Evolutionary conservation across 2,113 vertebrate species (phyloP), one percentile per base, ranked within the genome.

Genomic region (Copsychus sechellarum): DNA sequence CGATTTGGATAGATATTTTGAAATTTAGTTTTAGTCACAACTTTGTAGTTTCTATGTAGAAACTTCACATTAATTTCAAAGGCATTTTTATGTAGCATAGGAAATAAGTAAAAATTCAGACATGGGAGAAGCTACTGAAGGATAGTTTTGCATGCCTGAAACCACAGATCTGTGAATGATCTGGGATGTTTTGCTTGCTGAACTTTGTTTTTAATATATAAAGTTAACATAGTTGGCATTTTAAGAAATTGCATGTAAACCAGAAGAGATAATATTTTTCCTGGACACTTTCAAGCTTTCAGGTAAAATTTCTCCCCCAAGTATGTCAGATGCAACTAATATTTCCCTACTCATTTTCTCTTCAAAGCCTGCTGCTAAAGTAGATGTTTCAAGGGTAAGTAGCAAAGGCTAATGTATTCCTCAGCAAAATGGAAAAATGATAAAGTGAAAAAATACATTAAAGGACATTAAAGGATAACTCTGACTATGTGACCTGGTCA

Each of bases 331-430:
- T 87, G 88, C 72, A 94, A 65, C 88, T 95, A 83, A 54, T 79
- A 43, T 80, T 91, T 53, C 36, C 40, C 33, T 95, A 34, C 86
- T 94, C 86, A 85, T 96, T 96, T 96, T 94, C 76, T 86, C 67
- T 91, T 96, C 77, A 82, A 94, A 96, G 70, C 34, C 69, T 84
- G 77, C 65, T 95, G 69, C 85, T 83, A 88, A 96, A 96, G 86
- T 93, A 93, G 77, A 88, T 96, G 67, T 93, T 96, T 95, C 86
- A 90, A 97, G 92, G 74, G 86, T 91, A 94, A 91, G 66, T 84
- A 93, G 74, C 91, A 97, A 97, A 97, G 92, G 94, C 93, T 98
- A 98, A 98, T 98, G 92, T 97, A 97, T 97, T 98, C 96, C 54
- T 87, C 86, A 79, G 86, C 43, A 96, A 97, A 98, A 97, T 97